phyloP scores from a whole-genome alignment of 2,888 invertebrate genomes.

The Hirudinaria manillensis region DNA sequence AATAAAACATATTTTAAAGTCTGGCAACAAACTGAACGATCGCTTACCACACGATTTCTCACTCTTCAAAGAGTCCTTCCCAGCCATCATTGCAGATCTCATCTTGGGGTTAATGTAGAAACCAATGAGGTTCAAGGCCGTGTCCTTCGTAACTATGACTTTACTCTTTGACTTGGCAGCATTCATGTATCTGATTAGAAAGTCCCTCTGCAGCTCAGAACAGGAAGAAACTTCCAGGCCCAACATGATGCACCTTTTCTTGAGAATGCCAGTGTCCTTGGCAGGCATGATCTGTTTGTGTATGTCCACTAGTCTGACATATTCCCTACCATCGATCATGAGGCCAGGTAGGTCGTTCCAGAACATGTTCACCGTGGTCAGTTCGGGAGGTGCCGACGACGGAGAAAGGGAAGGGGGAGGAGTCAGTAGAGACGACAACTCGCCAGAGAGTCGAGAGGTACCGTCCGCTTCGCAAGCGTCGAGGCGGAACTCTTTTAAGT shows the following conservation, averaged over 20 bases:
- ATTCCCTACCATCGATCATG: conserved; percentile 48
- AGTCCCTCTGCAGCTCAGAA: conserved; percentile 54
- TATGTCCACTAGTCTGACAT: conserved; percentile 52
- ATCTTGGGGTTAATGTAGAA: conserved; percentile 14
- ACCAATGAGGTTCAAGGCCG: conserved; percentile 47
- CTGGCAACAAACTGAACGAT: too few relatives aligned
- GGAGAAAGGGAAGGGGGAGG: background rate
- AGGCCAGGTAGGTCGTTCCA: conserved; percentile 54
- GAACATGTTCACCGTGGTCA: conserved; percentile 50
- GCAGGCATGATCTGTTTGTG: conserved; percentile 54
- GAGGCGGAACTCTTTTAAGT: background rate
- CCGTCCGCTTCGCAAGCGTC: background rate
- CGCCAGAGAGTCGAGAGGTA: background rate
- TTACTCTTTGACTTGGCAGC: conserved; percentile 53
- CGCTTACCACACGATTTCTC: too few relatives aligned
- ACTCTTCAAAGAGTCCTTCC: too few relatives aligned
- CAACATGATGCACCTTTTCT: conserved; percentile 52
- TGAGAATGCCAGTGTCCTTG: conserved; percentile 53
- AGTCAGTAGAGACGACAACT: background rate
- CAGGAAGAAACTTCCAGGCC: conserved; percentile 50
- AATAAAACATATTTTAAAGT: too few relatives aligned
- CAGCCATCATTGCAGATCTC: background rate
- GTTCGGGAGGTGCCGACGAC: conserved; percentile 36
- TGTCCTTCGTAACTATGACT: conserved; percentile 49
- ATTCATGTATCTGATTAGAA: conserved; percentile 52